Base-by-base conservation (phyloP, 37 sponge, comb jelly and placozoan genomes). In the Halichondria panicea region DNA sequence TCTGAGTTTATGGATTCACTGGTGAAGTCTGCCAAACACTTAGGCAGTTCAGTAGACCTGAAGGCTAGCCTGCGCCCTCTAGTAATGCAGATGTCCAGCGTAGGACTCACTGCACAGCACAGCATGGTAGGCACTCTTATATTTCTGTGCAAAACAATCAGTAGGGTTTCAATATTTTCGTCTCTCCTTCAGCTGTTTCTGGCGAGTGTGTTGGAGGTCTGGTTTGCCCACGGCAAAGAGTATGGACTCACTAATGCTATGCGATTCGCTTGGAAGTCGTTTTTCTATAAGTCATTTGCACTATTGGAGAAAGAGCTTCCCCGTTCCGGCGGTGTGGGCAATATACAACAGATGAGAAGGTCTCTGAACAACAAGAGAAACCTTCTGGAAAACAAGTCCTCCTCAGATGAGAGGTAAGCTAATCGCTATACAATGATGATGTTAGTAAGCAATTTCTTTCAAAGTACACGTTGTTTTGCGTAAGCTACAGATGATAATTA, bases 231-330 rank as follows among this genome's bases (percentile, higher is more conserved):
- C 40, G 18, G 24, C 28, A 36, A 22, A 31, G 36, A 77, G 45
- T 54, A 21, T 15, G 71, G 55, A 31, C 63, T 84, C 54, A 68
- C 70, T 28, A 33, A 15, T 33, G 74, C 53, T 19, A 73, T 81
- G 77, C 63, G 38, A 52, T 68, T 81, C 59, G 70, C 82, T 22
- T 87, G 88, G 88, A 80, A 81, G 42, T 75, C 88, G 18, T 81
- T 82, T 28, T 46, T 75, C 12, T 27, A 67, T 31, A 54, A 81
- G 34, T 35, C 37, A 8, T 52, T 82, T 43, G 37, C n/a, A 1
- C 28, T 59, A 30, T 40, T 87, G 8, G 48, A 66, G 36, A 21
- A 68, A 31, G 27, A 48, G 25, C 19, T 78, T 4, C 54, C 35
- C 40, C 65, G 66, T 30, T 32, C 25, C 43, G 71, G 13, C 38